Evolutionary conservation across 2,797 vertebrate genomes (phyloP).

Genomic region (Danio aesculapii): DNA sequence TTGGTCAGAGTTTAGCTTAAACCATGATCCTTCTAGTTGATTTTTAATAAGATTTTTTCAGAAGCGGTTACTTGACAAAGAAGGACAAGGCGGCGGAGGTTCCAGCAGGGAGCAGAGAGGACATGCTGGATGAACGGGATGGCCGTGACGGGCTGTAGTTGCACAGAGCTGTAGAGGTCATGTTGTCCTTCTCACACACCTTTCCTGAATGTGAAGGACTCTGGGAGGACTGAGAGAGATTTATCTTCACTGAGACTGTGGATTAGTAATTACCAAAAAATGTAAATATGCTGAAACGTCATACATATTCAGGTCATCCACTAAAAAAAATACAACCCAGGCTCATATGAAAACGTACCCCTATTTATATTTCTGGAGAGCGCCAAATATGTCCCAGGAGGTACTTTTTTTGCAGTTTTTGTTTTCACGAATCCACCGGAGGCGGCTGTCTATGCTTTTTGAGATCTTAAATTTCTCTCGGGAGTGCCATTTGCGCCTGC

Average conservation of each 20-base stretch:
- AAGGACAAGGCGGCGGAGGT: constrained; percentile 80
- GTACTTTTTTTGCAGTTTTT: no score
- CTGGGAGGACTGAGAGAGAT: constrained; percentile 37
- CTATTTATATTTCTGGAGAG: no score
- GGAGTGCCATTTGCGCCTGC: no score
- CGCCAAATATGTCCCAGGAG: no score
- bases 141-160: constrained; percentile 73
- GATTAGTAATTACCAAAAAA: not conserved
- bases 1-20: constrained; percentile 14
- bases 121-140: constrained; percentile 75
- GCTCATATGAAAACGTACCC: no score
- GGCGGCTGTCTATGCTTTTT: no score
- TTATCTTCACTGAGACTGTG: not conserved
- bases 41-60: not conserved
- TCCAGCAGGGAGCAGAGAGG: constrained; percentile 71
- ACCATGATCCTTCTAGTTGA: not conserved
- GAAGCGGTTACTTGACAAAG: constrained; percentile 72
- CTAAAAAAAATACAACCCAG: no score
- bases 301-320: constrained; percentile 6
- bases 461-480: no score
- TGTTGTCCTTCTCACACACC: constrained; percentile 39
- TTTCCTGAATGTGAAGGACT: constrained; percentile 29
- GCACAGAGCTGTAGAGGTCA: constrained; percentile 55
- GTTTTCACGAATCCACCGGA: no score
- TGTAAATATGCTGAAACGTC: not conserved